These are phyloP conservation scores for Glaucopsyche alexis DNA, from an alignment of 2,888 invertebrate genomes.

Conservation along the genomic window DNA sequence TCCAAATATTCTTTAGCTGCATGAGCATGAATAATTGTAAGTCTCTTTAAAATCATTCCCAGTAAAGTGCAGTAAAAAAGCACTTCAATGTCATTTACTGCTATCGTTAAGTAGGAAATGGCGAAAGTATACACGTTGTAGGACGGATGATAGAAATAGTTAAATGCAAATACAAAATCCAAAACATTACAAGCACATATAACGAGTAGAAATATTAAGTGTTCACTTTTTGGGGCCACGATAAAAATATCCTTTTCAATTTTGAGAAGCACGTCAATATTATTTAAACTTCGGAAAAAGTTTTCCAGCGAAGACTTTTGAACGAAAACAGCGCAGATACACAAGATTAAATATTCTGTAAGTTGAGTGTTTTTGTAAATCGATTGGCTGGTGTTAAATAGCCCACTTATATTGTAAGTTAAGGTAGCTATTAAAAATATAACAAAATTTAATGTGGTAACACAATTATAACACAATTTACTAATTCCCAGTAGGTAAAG, in stretches of 20 bases:
- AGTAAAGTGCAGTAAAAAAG: slow-evolving; percentile 2
- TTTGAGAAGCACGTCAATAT: neutral
- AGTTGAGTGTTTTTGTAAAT: slow-evolving; percentile 21
- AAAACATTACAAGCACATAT: neutral
- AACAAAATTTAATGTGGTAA: neutral
- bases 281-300: slow-evolving; percentile 11
- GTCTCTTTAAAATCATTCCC: neutral
- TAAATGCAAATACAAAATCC: neutral
- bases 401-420: neutral
- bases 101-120: neutral
- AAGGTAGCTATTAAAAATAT: neutral
- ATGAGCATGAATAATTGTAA: neutral
- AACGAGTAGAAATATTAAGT: neutral
- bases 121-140: neutral
- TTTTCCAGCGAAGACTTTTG: neutral
- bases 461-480: neutral
- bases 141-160: slow-evolving; percentile 6
- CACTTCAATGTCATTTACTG: slow-evolving; percentile 4
- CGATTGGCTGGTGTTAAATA: neutral
- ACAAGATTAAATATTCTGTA: neutral
- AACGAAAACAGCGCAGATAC: slow-evolving; percentile 5
- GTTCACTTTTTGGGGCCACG: neutral
- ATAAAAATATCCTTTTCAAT: neutral
- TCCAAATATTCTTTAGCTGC: neutral
- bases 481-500: slow-evolving; percentile 19